phyloP scores from a whole-genome alignment of 2,797 vertebrate species.

The Natrix natrix region DNA sequence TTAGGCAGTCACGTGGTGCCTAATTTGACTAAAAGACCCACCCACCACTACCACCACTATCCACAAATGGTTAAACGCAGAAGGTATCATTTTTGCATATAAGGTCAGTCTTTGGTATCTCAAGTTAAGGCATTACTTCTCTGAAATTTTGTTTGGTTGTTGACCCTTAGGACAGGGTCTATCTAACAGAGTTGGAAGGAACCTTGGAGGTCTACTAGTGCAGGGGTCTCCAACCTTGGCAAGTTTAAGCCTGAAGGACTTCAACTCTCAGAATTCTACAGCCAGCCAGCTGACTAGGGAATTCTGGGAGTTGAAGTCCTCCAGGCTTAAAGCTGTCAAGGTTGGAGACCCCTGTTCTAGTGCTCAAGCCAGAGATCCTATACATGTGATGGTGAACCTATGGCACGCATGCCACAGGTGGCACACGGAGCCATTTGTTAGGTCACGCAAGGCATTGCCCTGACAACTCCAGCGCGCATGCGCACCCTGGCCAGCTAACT shows the following conservation, averaged over 20 bases:
- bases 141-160: neutral
- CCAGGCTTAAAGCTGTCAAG: too few relatives aligned
- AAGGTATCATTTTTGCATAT: neutral
- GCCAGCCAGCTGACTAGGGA: too few relatives aligned
- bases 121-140: neutral
- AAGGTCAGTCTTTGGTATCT: neutral
- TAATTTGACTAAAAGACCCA: neutral
- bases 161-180: neutral
- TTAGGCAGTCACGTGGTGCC: neutral
- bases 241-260: too few relatives aligned
- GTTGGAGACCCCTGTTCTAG: too few relatives aligned
- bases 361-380: too few relatives aligned
- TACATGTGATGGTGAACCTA: too few relatives aligned
- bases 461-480: too few relatives aligned
- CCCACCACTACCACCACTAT: neutral
- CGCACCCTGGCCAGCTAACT: too few relatives aligned
- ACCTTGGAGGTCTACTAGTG: neutral
- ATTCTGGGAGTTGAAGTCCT: too few relatives aligned
- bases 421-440: too few relatives aligned
- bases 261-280: too few relatives aligned
- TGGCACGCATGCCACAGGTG: too few relatives aligned
- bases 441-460: fast-evolving
- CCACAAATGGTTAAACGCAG: neutral
- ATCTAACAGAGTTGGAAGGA: neutral
- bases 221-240: neutral